phyloP scores from a whole-genome alignment of 2,113 vertebrate genomes.

The Myrmecophaga tridactyla region DNA sequence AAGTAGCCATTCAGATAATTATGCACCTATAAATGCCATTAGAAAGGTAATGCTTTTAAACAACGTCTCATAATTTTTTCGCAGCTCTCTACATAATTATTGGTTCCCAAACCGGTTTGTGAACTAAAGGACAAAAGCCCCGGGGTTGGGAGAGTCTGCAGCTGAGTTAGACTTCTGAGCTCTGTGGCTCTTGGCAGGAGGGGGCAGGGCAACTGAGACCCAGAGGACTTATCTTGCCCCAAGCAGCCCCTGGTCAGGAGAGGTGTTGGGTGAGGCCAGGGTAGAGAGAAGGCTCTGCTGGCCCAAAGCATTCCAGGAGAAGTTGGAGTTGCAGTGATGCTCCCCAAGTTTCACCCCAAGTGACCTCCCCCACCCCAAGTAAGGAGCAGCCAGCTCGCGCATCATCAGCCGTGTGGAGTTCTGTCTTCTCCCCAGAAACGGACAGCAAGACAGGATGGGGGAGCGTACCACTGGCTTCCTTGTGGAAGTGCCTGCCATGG shows the following conservation, averaged over 20 bases:
- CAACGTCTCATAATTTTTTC: neutral
- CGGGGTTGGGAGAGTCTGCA: neutral
- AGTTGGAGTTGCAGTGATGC: too few species aligned
- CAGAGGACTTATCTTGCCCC: neutral
- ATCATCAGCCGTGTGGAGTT: neutral
- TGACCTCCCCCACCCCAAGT: neutral
- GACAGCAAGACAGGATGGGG: neutral
- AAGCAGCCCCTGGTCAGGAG: neutral
- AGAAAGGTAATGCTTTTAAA: neutral
- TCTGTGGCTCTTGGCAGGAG: too few species aligned
- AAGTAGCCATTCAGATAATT: neutral
- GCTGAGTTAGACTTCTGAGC: neutral
- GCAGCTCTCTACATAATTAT: neutral
- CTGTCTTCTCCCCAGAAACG: neutral
- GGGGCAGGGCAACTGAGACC: neutral
- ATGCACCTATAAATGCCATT: neutral
- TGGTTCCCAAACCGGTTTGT: neutral
- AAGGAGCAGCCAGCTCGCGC: neutral
- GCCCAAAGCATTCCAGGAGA: neutral
- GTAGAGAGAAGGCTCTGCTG: neutral
- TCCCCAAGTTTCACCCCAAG: neutral
- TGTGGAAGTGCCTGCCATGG: fast-evolving
- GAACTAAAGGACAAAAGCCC: neutral
- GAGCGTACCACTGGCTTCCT: neutral
- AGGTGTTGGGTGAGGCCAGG: neutral